Percentiles rank a stretch among this genome's conserved stretches.
These are phyloP conservation scores for Elephantulus edwardii DNA, from an alignment of 2,113 vertebrate species.

Conservation along the genomic window DNA sequence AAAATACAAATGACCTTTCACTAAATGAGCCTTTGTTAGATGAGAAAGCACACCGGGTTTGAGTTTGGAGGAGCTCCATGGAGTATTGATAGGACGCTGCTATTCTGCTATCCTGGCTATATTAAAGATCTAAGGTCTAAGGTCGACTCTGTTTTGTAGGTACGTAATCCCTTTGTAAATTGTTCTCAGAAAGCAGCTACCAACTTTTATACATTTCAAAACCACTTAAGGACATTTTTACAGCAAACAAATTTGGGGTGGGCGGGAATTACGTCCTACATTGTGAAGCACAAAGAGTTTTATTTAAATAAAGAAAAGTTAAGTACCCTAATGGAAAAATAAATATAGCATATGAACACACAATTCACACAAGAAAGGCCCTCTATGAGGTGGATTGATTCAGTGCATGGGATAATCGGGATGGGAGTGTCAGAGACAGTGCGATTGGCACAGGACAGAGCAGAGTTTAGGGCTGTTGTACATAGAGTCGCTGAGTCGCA, in stretches of 20 bases:
- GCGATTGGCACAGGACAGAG: too few species aligned
- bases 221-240: not conserved
- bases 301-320: not conserved
- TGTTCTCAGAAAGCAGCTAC: slow-evolving; percentile 10
- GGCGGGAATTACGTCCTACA: not conserved
- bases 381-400: not conserved
- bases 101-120: slow-evolving; percentile 11
- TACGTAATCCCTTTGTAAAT: slow-evolving; percentile 7
- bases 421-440: too few species aligned
- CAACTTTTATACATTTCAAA: not conserved
- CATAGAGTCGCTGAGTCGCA: too few species aligned
- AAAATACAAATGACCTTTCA: not conserved
- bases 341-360: not conserved
- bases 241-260: slow-evolving; percentile 4
- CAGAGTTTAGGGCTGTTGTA: too few species aligned
- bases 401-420: too few species aligned
- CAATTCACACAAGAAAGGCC: not conserved
- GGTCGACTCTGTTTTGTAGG: not conserved
- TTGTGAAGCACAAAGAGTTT: not conserved
- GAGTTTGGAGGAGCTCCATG: not conserved
- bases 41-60: not conserved
- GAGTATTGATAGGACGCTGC: not conserved
- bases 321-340: not conserved
- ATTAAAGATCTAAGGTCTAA: not conserved
- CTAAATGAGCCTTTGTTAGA: not conserved